Conservation (phyloP, 2,797 vertebrate species). For the Lepus oiostolus region DNA sequence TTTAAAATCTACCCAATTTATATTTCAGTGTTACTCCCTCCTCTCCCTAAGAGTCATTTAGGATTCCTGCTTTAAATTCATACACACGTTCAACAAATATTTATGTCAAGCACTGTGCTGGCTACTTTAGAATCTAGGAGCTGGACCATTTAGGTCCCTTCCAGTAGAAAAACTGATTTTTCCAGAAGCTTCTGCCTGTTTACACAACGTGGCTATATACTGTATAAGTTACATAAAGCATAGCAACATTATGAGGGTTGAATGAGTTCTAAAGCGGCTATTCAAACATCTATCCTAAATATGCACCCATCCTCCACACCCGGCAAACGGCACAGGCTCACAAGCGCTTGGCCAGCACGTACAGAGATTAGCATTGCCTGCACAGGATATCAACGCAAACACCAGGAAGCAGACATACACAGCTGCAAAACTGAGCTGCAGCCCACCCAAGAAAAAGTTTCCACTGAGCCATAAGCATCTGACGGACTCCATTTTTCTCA, state of each 20-base stretch:
- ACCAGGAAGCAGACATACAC: conserved; percentile 59
- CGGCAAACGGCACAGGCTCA: background rate
- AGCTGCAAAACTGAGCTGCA: background rate
- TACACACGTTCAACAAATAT: background rate
- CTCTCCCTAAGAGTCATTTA: background rate
- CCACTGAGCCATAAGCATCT: conserved; percentile 11
- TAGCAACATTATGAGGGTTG: background rate
- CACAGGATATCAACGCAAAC: conserved; percentile 28
- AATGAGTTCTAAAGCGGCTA: background rate
- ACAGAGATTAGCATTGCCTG: conserved; percentile 31
- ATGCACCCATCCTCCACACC: background rate
- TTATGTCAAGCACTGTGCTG: conserved; percentile 6
- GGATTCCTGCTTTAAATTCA: conserved; percentile 52
- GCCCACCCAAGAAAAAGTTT: background rate
- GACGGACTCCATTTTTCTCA: conserved; percentile 45
- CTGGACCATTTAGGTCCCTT: conserved; percentile 1
- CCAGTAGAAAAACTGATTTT: conserved; percentile 25
- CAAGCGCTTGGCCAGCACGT: background rate
- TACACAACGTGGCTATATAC: conserved; percentile 24
- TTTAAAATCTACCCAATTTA: background rate
- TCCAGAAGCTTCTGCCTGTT: conserved; percentile 61
- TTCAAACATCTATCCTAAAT: conserved; percentile 47
- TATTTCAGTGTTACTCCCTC: background rate
- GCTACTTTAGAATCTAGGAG: conserved; percentile 10
- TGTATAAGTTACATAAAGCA: conserved; percentile 54